A percentile compares a stretch with the other conserved stretches of the same genome.
phyloP scores from a whole-genome alignment of 2,113 vertebrate genomes.

The Dasypus novemcinctus region DNA sequence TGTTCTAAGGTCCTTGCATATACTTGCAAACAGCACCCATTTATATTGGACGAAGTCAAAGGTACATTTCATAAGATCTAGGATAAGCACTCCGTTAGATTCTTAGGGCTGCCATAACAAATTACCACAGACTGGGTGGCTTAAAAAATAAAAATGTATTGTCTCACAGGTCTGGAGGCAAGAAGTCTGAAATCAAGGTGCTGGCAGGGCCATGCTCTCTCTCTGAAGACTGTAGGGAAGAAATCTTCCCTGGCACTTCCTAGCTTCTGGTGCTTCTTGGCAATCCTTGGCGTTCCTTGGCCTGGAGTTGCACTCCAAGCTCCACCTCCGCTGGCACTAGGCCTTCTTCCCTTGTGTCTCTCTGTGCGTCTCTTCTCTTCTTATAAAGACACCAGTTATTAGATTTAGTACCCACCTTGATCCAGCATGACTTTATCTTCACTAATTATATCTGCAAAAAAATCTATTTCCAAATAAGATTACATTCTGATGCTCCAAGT shows the following conservation, averaged over 20 bases:
- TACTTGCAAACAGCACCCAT: not conserved
- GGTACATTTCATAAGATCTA: not conserved
- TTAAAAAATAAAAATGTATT: not conserved
- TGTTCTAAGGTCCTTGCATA: not conserved
- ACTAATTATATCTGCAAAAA: not conserved
- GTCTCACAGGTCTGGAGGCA: not conserved
- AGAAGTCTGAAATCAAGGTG: not conserved
- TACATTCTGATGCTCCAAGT: not conserved
- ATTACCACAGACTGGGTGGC: not conserved
- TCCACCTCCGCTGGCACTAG: not conserved
- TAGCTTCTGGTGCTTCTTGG: not conserved
- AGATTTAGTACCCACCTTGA: not conserved
- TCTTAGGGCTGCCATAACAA: not conserved
- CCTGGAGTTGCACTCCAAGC: not conserved
- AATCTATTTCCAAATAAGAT: not conserved
- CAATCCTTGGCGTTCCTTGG: not conserved
- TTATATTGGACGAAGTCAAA: conserved; percentile 8
- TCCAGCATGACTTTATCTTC: not conserved
- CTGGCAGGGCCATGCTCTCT: not conserved
- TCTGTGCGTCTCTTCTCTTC: not conserved
- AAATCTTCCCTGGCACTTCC: not conserved
- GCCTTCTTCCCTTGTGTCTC: not conserved
- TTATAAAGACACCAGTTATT: not conserved
- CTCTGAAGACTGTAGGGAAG: not conserved
- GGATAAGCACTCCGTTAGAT: not conserved